Evolutionary conservation across 2,113 vertebrate genomes (phyloP).

Genomic region (Chloropsis hardwickii): DNA sequence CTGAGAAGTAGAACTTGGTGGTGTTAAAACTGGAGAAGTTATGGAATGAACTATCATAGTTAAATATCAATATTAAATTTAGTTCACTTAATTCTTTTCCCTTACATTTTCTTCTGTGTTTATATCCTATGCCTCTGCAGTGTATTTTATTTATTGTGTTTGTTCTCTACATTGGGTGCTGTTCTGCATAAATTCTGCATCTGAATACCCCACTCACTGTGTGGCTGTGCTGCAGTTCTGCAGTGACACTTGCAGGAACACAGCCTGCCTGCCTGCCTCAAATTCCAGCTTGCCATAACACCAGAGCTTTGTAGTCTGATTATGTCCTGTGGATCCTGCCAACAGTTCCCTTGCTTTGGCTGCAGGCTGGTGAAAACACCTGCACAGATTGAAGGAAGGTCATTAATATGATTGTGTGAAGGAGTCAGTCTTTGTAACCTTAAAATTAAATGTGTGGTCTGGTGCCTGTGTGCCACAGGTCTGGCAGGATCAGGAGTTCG

Average conservation of each 20-base stretch:
- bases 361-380: background rate
- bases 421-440: background rate
- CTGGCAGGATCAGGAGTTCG: background rate
- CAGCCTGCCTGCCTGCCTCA: background rate
- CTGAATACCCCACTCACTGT: fast-evolving
- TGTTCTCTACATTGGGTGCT: background rate
- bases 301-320: background rate
- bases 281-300: background rate
- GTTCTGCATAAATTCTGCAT: background rate
- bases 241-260: background rate
- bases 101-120: background rate
- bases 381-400: background rate
- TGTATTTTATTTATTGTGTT: background rate
- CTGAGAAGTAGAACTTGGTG: background rate
- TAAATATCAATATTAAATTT: background rate
- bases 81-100: background rate
- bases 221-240: background rate
- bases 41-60: background rate
- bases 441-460: background rate
- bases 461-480: background rate
- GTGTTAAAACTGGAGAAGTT: background rate
- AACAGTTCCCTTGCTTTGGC: background rate
- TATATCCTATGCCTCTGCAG: background rate
- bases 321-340: background rate
- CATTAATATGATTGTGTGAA: background rate